A percentile compares a stretch with the other conserved stretches of the same genome.
These are phyloP conservation scores for Micropoecilia bifurca DNA, from an alignment of 2,797 vertebrate species.

Conservation along the genomic window DNA sequence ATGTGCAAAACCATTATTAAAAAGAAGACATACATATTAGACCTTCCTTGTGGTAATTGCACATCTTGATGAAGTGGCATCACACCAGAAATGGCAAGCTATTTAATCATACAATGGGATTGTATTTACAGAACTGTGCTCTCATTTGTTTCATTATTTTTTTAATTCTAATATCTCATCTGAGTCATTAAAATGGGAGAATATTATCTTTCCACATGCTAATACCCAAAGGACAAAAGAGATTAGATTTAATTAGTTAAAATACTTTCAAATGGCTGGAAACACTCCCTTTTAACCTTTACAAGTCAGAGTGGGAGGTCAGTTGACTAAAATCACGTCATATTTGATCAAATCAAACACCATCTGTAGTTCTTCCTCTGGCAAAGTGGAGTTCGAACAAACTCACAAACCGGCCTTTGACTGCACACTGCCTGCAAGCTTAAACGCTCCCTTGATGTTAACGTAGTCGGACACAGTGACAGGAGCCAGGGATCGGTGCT, in stretches of 20 bases:
- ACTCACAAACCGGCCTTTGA: constrained; percentile 56
- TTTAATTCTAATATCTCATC: constrained; percentile 11
- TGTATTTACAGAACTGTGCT: neutral
- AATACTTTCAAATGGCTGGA: constrained; percentile 21
- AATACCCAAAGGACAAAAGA: constrained; percentile 13
- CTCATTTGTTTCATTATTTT: neutral
- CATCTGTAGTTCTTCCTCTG: constrained; percentile 21
- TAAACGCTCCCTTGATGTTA: constrained; percentile 52
- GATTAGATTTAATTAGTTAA: constrained; percentile 21
- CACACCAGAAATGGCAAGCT: constrained; percentile 4
- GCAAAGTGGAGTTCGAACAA: constrained; percentile 46
- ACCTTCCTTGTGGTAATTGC: neutral
- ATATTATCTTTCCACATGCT: constrained; percentile 7
- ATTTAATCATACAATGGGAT: constrained; percentile 19
- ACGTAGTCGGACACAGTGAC: constrained; percentile 65
- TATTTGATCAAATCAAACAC: constrained; percentile 33
- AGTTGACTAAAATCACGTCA: constrained; percentile 38
- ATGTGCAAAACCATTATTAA: neutral
- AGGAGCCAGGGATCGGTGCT: constrained; percentile 47
- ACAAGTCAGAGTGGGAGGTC: neutral
- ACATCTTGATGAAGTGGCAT: constrained; percentile 1
- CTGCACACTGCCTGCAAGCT: constrained; percentile 46
- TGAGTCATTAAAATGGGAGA: constrained; percentile 32
- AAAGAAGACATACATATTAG: neutral
- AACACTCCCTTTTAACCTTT: constrained; percentile 21